These are phyloP conservation scores for Dorcus parallelipipedus DNA, from an alignment of 2,888 invertebrate genomes.

Conservation along the genomic window DNA sequence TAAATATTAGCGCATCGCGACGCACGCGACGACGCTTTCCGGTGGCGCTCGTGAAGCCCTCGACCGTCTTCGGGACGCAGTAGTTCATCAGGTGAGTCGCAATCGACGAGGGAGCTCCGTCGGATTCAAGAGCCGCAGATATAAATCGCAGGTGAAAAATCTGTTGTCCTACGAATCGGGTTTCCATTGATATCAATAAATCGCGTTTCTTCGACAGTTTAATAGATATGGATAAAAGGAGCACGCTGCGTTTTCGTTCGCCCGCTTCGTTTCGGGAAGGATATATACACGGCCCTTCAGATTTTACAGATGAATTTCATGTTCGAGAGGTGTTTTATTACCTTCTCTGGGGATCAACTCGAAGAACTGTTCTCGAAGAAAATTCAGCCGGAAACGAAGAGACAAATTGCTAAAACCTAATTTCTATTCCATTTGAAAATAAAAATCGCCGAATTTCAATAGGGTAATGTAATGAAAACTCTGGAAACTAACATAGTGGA, in stretches of 20 bases:
- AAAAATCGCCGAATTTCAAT: too few relatives aligned
- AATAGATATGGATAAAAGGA: slow-evolving; percentile 23
- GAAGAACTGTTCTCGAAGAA: too few relatives aligned
- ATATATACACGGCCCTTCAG: not conserved
- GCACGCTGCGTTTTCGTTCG: not conserved
- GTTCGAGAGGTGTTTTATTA: too few relatives aligned
- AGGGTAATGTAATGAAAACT: too few relatives aligned
- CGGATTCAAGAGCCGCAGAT: slow-evolving; percentile 34
- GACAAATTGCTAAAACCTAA: too few relatives aligned
- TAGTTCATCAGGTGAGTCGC: slow-evolving; percentile 38
- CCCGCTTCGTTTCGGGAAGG: not conserved
- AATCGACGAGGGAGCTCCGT: slow-evolving; percentile 39
- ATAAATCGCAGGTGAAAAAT: slow-evolving; percentile 43
- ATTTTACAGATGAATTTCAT: too few relatives aligned
- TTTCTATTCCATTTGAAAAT: too few relatives aligned
- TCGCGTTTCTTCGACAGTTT: slow-evolving; percentile 29
- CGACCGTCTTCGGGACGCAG: slow-evolving; percentile 19
- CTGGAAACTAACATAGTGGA: too few relatives aligned
- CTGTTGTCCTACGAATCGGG: slow-evolving; percentile 44
- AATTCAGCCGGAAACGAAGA: too few relatives aligned
- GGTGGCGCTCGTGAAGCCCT: slow-evolving; percentile 19
- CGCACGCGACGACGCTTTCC: slow-evolving; percentile 31
- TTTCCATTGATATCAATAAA: slow-evolving; percentile 46
- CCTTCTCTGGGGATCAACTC: too few relatives aligned
- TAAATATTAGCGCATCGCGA: slow-evolving; percentile 41